Percentiles rank a stretch among this genome's conserved stretches.
Evolutionary conservation across 2,888 invertebrate genomes (phyloP).

Genomic region (Phorcus lineatus): DNA sequence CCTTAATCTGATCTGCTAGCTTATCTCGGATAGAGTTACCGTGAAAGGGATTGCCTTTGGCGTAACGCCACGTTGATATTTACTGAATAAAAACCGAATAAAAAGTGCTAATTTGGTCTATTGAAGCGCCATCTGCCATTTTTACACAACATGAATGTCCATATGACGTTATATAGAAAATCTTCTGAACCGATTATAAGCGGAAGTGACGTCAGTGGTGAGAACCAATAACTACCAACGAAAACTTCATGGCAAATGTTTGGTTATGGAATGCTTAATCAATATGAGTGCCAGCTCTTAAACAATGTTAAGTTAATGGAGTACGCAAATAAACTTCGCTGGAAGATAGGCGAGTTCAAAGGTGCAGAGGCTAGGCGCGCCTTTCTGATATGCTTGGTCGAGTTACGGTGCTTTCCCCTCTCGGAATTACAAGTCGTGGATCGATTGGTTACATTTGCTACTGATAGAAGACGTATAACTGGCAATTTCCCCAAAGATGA

Average conservation of each 20-base stretch:
- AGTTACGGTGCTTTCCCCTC: background rate
- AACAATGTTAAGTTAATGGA: conserved; percentile 11
- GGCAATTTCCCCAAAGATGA: conserved; percentile 16
- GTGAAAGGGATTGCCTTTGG: too few species aligned
- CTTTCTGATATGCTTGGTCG: background rate
- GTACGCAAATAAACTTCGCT: background rate
- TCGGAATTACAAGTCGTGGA: background rate
- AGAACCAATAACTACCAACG: too few species aligned
- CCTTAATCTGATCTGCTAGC: too few species aligned
- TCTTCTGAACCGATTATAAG: too few species aligned
- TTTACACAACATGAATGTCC: too few species aligned
- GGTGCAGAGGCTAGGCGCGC: background rate
- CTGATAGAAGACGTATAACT: conserved; percentile 3
- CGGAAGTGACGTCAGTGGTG: too few species aligned
- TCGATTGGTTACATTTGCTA: background rate
- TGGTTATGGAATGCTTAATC: background rate
- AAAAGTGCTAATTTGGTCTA: too few species aligned
- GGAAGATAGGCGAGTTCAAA: background rate
- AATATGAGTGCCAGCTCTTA: background rate
- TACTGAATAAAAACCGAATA: too few species aligned
- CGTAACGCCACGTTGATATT: too few species aligned
- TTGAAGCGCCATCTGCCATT: too few species aligned
- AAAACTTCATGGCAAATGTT: background rate
- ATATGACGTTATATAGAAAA: too few species aligned
- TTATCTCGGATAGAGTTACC: too few species aligned